Base-by-base conservation (phyloP, 2,113 vertebrate genomes). In the Gobio gobio region DNA sequence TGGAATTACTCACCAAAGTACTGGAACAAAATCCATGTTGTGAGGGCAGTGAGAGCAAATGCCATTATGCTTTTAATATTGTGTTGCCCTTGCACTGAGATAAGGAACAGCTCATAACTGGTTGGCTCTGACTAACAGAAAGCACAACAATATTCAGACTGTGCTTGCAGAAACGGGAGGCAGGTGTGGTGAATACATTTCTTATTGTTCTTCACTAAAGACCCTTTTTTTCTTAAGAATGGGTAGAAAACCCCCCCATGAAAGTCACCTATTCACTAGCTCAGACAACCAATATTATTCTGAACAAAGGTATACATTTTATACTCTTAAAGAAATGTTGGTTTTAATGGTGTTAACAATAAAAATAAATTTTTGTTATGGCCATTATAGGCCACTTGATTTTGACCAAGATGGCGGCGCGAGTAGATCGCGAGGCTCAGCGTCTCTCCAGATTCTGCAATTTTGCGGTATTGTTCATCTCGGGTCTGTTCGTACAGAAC, bases 1-100 rank as follows among this genome's bases (percentile, higher is more conserved):
- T 16, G 18, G 14, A 75, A 47, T 49, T 40, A 87, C 88, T 90
- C 66, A 89, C 88, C 87, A 45, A 89, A 81, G 45, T 47, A 87
- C 13, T 80, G 70, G 29, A 84, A 29, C 5, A 84, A 64, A 76
- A 86, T 76, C 82, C 83, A 86, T 14, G 51, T 12, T 16, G 59
- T 54, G 26, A 76, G 64, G 22, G 84, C 6, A 2, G 26, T 51
- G 33, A 10, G 22, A 56, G 36, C 22, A 40, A 64, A 33, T 51
- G 78, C 45, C 88, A 89, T 89, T 70, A 49, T 83, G 16, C 54
- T 26, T 75, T 43, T 82, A 47, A 45, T 33, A 72, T 77, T 83
- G 24, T 59, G 72, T 80, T 54, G 36, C 36, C 68, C 64, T 36
- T 58, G n/a, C 26, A 58, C 73, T 5, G 74, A 78, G 82, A 86